Evolutionary conservation across 2,797 vertebrate species (phyloP).

Genomic region (Mormyrops boulengeri): DNA sequence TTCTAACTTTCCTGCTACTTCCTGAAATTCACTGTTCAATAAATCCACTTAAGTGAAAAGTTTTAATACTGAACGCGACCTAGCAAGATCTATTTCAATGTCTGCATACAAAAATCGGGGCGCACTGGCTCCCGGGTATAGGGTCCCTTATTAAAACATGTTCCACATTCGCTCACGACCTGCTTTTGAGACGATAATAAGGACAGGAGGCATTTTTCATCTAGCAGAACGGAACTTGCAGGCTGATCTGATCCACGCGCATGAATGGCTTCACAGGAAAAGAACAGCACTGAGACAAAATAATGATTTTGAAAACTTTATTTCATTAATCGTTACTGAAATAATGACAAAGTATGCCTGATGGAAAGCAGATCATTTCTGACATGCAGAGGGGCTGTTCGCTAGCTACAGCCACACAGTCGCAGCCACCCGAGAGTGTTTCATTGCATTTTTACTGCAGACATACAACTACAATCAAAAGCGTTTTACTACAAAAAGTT

Average conservation of each 20-base stretch:
- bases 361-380: neutral
- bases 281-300: neutral
- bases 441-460: neutral
- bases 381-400: neutral
- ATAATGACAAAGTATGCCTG: neutral
- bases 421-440: neutral
- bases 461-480: neutral
- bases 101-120: neutral
- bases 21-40: neutral
- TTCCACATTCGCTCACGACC: conserved; percentile 8
- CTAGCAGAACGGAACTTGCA: neutral
- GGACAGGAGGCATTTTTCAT: neutral
- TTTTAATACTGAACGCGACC: conserved; percentile 1
- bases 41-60: neutral
- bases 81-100: neutral
- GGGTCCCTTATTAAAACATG: neutral
- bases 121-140: neutral
- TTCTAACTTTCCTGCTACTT: neutral
- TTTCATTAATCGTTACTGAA: neutral
- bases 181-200: neutral
- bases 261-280: neutral
- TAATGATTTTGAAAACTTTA: neutral
- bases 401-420: neutral
- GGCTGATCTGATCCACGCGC: neutral
- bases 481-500: neutral